Evolutionary conservation across 2,797 vertebrate genomes (phyloP), one percentile per base, ranked within the genome.

Genomic region (Ara ararauna): DNA sequence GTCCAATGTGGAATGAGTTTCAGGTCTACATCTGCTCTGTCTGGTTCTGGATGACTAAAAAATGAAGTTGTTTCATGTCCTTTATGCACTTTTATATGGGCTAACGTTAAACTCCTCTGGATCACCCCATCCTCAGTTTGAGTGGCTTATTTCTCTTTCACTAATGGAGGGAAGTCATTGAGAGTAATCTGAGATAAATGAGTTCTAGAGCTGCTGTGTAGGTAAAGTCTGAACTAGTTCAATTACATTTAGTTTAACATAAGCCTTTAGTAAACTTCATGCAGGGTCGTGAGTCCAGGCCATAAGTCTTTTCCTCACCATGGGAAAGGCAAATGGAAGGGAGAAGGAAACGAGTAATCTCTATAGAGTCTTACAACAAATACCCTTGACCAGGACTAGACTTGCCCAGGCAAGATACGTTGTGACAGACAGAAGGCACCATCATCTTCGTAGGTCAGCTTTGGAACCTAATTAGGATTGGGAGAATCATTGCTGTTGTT

Each of bases 241-340:
- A 89, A 44, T 89, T 91, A 62, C 73, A 66, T 72, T 62, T 76
- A 40, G 89, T 96, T 93, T 75, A 75, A 87, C 94, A 73, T 85
- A 92, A 87, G 47, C 79, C 62, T 89, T 83, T 72, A 72, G 65
- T 80, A 96, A 95, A 76, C 68, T 71, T 76, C 24, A 19, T 77
- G 53, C 58, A 83, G 47, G 91, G 72, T 21, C 72, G 23, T 65
- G 76, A 85, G 14, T 91, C 65, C 21, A 76, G 13, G 34, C 56
- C 21, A 0, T 73, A 85, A 89, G 27, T 76, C 61, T 83, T 80
- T 75, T 24, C 16, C 17, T 87, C 21, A 10, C 7, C 9, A 67
- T 66, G 58, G 38, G 47, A 91, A 90, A 86, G 42, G 60, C 38
- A 84, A 47, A 70, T 86, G 85, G 54, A 92, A 92, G 21, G 42